Conservation (phyloP, 1,140 invertebrate genomes). For the Helicoverpa zea region DNA sequence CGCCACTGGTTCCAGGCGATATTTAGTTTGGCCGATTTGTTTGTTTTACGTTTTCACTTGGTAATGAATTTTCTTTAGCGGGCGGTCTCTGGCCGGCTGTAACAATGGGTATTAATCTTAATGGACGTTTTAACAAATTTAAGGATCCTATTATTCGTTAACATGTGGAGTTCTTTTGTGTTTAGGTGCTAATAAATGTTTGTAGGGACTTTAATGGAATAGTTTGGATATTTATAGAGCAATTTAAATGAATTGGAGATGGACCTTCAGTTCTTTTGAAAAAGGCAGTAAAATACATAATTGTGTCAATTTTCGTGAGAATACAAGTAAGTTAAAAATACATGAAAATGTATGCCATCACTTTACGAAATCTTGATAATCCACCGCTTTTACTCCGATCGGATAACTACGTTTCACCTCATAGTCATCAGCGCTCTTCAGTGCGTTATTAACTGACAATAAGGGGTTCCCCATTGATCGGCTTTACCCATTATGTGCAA, state of each 20-base stretch:
- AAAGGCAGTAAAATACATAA: not conserved
- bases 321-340: too few relatives aligned
- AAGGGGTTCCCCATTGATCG: not conserved
- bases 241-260: not conserved
- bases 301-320: not conserved
- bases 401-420: too few relatives aligned
- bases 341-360: too few relatives aligned
- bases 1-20: slow-evolving; percentile 65
- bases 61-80: slow-evolving; percentile 57
- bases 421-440: too few relatives aligned
- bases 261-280: not conserved
- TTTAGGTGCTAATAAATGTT: slow-evolving; percentile 29
- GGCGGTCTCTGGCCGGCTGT: slow-evolving; percentile 33
- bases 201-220: not conserved
- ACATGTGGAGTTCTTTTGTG: slow-evolving; percentile 8
- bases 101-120: slow-evolving; percentile 40
- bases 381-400: too few relatives aligned
- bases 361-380: too few relatives aligned
- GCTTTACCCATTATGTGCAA: not conserved
- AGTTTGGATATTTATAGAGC: not conserved
- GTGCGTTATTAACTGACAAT: not conserved
- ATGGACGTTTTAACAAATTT: slow-evolving; percentile 44
- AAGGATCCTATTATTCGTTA: slow-evolving; percentile 23
- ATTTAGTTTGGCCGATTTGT: slow-evolving; percentile 66
- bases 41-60: slow-evolving; percentile 68